These are phyloP conservation scores for Cantharis lateralis DNA, from an alignment of 2,888 invertebrate genomes.

Conservation along the genomic window DNA sequence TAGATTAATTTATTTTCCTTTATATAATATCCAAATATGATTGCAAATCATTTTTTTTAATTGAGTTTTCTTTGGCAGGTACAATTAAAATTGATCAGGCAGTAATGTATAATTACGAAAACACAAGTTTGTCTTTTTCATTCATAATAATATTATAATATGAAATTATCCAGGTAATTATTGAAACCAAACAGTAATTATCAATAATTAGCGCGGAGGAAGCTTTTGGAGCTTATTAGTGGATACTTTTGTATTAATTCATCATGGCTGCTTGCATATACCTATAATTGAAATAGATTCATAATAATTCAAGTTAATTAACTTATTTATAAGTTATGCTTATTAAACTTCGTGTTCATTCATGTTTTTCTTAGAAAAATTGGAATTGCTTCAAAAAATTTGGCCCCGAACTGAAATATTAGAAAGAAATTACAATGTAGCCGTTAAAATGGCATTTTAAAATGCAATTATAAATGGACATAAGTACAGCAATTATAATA, in stretches of 20 bases:
- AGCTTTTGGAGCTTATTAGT: neutral
- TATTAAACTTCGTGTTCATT: neutral
- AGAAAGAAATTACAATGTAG: neutral
- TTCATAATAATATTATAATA: neutral
- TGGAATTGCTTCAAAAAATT: too few relatives aligned
- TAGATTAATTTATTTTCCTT: neutral
- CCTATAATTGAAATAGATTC: neutral
- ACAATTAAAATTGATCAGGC: neutral
- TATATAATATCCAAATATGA: neutral
- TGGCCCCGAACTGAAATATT: too few relatives aligned
- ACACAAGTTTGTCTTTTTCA: neutral
- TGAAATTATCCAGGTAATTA: neutral
- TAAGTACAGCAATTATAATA: neutral
- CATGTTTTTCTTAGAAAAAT: too few relatives aligned
- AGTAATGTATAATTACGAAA: neutral
- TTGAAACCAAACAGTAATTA: neutral
- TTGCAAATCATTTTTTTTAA: neutral
- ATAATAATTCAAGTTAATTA: neutral
- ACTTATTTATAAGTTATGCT: neutral
- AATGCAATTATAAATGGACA: neutral
- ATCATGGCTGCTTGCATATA: neutral
- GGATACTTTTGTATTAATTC: neutral
- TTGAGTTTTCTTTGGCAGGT: neutral
- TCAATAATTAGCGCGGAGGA: neutral
- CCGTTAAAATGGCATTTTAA: neutral